A percentile compares a stretch with the other conserved stretches of the same genome.
Conservation (phyloP, 2,797 vertebrate species). For the Okamejei kenojei region DNA sequence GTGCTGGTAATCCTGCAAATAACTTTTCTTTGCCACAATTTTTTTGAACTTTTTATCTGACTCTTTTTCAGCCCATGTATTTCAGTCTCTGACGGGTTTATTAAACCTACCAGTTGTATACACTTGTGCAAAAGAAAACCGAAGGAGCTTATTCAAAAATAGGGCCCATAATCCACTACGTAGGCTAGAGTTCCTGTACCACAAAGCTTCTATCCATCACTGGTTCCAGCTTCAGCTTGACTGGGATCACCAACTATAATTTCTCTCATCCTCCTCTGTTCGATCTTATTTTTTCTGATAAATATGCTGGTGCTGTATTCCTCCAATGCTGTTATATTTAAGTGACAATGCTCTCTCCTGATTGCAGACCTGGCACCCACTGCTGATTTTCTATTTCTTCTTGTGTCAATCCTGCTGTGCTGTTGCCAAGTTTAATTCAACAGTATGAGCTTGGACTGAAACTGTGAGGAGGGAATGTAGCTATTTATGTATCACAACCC, state of each 20-base stretch:
- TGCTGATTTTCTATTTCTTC: neutral
- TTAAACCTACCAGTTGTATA: neutral
- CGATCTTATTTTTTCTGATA: neutral
- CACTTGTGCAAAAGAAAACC: neutral
- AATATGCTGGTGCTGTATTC: neutral
- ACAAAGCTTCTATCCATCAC: neutral
- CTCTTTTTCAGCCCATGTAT: neutral
- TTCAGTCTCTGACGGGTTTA: neutral
- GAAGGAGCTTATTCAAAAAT: neutral
- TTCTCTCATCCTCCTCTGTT: neutral
- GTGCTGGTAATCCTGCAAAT: neutral
- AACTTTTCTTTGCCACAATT: no score
- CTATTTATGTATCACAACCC: neutral
- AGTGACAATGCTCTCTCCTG: neutral
- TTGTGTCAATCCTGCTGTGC: neutral
- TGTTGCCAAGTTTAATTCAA: neutral
- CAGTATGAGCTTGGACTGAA: slow-evolving; percentile 25
- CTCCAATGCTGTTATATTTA: neutral
- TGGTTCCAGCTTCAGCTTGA: neutral
- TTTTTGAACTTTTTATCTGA: neutral
- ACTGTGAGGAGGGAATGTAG: neutral
- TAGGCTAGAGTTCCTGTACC: neutral
- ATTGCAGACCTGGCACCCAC: neutral
- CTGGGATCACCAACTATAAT: neutral
- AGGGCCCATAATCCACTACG: neutral